Percentiles rank a stretch among this genome's conserved stretches.
Conservation (phyloP, 2,888 invertebrate genomes). For the Orgyia antiqua region DNA sequence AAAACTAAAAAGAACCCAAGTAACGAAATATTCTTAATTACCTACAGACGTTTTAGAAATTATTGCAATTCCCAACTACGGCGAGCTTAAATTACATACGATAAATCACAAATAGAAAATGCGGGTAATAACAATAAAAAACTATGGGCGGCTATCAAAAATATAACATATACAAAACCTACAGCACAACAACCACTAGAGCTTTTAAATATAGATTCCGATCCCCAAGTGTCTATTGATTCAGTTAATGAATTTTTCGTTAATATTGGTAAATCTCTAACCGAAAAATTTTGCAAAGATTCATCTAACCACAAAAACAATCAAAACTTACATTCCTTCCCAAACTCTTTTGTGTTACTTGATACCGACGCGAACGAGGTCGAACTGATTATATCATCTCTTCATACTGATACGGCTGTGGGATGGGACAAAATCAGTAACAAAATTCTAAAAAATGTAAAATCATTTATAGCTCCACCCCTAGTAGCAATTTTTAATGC, state of each 20-base stretch:
- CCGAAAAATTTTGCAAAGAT: not conserved
- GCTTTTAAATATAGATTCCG: not conserved
- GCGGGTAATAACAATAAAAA: not conserved
- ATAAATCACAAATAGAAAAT: not conserved
- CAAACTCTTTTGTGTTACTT: not conserved
- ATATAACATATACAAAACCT: too few relatives aligned
- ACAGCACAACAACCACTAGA: too few relatives aligned
- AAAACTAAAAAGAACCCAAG: not conserved
- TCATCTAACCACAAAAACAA: not conserved
- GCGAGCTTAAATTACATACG: too few relatives aligned
- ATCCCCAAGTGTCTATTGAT: not conserved
- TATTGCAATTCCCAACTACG: not conserved
- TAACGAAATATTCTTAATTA: not conserved
- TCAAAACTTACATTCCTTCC: not conserved
- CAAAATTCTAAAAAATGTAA: not conserved
- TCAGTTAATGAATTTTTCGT: not conserved
- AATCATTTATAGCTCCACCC: not conserved
- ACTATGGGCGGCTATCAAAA: not conserved
- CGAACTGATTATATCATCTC: too few relatives aligned
- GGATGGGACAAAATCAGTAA: not conserved
- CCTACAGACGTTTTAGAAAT: not conserved
- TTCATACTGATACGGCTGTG: not conserved
- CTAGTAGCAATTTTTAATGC: not conserved
- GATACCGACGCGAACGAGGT: too few relatives aligned
- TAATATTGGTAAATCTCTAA: not conserved